A percentile compares a stretch with the other conserved stretches of the same genome.
These are phyloP conservation scores for Gyps fulvus DNA, from an alignment of 2,113 vertebrate genomes.

Conservation along the genomic window DNA sequence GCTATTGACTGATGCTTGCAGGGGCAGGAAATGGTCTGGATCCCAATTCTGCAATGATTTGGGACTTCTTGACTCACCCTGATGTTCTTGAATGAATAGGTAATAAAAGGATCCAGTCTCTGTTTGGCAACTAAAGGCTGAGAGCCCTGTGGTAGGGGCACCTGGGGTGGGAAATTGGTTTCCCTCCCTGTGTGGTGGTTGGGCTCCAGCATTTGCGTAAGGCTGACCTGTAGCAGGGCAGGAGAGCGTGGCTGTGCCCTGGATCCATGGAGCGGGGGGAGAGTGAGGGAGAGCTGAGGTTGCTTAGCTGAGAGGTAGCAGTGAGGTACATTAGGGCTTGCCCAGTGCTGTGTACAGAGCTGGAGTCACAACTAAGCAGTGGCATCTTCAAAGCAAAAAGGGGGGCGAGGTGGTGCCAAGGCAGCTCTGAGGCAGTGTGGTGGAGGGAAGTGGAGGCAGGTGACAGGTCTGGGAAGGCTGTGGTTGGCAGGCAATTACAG, in stretches of 20 bases:
- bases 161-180: background rate
- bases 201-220: background rate
- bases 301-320: background rate
- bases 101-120: background rate
- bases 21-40: background rate
- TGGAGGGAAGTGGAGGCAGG: background rate
- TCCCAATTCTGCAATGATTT: background rate
- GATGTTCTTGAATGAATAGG: background rate
- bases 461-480: background rate
- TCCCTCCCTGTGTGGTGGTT: background rate
- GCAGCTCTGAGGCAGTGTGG: background rate
- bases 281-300: background rate
- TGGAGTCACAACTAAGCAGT: rapidly evolving
- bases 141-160: background rate
- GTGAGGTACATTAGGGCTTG: rapidly evolving
- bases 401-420: too few species aligned
- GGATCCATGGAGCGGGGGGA: background rate
- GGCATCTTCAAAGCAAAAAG: background rate
- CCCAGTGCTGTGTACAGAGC: rapidly evolving
- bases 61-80: background rate
- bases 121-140: background rate
- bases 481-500: background rate
- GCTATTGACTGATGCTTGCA: background rate
- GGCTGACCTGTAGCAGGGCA: background rate
- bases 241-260: background rate